Percentiles rank a stretch among this genome's conserved stretches.
These are phyloP conservation scores for Leucophenga varia DNA, from an alignment of 1,140 invertebrate genomes.

Conservation along the genomic window DNA sequence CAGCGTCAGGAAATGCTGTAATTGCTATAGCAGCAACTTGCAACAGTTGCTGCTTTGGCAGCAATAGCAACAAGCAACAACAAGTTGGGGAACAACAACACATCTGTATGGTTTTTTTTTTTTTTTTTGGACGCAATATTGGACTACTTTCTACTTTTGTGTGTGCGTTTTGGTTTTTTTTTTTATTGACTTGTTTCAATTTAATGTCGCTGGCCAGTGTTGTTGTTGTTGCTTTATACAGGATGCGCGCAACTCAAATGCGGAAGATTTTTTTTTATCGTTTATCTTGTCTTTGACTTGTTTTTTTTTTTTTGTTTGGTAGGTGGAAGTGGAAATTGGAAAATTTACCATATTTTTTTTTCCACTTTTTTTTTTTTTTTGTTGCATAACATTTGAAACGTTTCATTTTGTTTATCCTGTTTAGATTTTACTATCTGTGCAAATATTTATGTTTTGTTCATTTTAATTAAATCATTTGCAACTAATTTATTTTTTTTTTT, in stretches of 20 bases:
- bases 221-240: slow-evolving; percentile 15
- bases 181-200: too few species aligned
- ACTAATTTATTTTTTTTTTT: slow-evolving; percentile 2
- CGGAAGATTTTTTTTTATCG: slow-evolving; percentile 38
- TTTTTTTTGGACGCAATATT: slow-evolving; percentile 30
- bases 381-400: too few species aligned
- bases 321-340: slow-evolving; percentile 29
- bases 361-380: background rate
- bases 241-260: slow-evolving; percentile 39
- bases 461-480: slow-evolving; percentile 29
- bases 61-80: slow-evolving; percentile 12
- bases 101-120: slow-evolving; percentile 18
- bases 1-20: slow-evolving; percentile 40
- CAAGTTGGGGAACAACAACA: slow-evolving; percentile 2
- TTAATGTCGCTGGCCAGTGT: too few species aligned
- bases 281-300: slow-evolving; percentile 7
- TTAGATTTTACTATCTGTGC: slow-evolving; percentile 2
- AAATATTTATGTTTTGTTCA: background rate
- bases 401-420: too few species aligned
- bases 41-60: slow-evolving; percentile 2
- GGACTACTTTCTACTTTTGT: slow-evolving; percentile 46
- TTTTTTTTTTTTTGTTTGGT: slow-evolving; percentile 3
- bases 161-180: too few species aligned
- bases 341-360: slow-evolving; percentile 5
- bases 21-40: background rate